A percentile compares a stretch with the other conserved stretches of the same genome.
These are phyloP conservation scores for Semaprochilodus insignis DNA, from an alignment of 2,797 vertebrate species.

Conservation along the genomic window DNA sequence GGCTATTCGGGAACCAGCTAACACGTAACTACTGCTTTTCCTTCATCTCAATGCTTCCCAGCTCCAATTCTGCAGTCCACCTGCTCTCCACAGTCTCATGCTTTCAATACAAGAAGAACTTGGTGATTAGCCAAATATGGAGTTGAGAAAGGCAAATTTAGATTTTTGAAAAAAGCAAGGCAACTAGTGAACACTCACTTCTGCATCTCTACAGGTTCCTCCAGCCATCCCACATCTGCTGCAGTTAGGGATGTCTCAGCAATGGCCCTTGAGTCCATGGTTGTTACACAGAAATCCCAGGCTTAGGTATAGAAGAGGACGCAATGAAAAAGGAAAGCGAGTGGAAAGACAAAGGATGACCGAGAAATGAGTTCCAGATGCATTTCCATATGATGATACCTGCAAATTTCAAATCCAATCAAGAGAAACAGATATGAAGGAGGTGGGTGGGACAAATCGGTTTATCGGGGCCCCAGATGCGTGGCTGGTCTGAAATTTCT, in stretches of 20 bases:
- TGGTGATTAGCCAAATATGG: not conserved
- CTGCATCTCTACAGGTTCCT: conserved; percentile 26
- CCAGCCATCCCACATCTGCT: conserved; percentile 47
- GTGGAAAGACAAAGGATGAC: conserved; percentile 30
- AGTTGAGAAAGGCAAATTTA: not conserved
- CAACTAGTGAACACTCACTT: conserved; percentile 30
- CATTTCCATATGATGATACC: conserved; percentile 38
- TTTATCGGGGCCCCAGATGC: conserved; percentile 46
- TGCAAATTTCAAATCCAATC: conserved; percentile 46
- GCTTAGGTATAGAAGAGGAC: not conserved
- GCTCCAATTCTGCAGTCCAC: not conserved
- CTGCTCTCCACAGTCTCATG: not conserved
- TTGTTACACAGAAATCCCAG: conserved; percentile 37
- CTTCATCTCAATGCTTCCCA: not conserved
- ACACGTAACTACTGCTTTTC: not conserved
- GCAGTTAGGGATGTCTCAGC: conserved; percentile 34
- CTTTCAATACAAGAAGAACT: too few species aligned
- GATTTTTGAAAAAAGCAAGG: not conserved
- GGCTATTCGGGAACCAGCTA: not conserved
- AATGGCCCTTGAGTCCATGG: conserved; percentile 34
- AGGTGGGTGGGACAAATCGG: conserved; percentile 42
- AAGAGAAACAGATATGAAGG: conserved; percentile 47
- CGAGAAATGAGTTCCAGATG: conserved; percentile 18
- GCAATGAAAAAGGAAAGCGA: conserved; percentile 14
- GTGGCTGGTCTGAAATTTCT: conserved; percentile 46